Conservation (phyloP, 1,140 invertebrate genomes). For the Drosophila pallidifrons region DNA sequence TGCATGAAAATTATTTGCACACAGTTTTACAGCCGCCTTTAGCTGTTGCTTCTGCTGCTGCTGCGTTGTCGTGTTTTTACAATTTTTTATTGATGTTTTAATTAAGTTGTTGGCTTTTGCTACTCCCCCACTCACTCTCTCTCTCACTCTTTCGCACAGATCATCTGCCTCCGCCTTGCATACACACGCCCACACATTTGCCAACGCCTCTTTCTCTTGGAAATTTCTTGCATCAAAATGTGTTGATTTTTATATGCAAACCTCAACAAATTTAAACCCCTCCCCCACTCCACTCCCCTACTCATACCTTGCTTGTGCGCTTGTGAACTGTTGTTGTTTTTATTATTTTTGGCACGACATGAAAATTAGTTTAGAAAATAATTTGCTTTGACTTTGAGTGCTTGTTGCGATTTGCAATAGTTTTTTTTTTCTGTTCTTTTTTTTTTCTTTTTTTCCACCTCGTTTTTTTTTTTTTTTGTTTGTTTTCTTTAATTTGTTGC, state of each 20-base stretch:
- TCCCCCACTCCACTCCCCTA: neutral
- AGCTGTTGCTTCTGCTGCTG: too few relatives aligned
- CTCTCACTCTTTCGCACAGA: neutral
- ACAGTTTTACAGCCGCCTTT: conserved; percentile 35
- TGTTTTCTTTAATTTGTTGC: conserved; percentile 45
- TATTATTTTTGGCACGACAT: conserved; percentile 83
- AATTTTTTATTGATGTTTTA: conserved; percentile 82
- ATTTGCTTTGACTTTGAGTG: conserved; percentile 82
- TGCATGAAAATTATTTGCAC: conserved; percentile 45
- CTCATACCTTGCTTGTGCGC: neutral
- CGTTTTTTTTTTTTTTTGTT: conserved; percentile 19
- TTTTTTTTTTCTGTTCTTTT: conserved; percentile 8
- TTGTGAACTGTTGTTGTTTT: conserved; percentile 54
- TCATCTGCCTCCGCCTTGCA: conserved; percentile 4
- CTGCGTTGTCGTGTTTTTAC: conserved; percentile 66
- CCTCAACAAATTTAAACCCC: conserved; percentile 7
- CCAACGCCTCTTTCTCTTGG: neutral
- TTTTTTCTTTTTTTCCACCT: conserved; percentile 29
- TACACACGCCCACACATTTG: conserved; percentile 25
- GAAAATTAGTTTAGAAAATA: conserved; percentile 83
- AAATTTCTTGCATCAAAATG: conserved; percentile 32
- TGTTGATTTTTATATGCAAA: conserved; percentile 42
- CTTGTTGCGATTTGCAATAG: conserved; percentile 76
- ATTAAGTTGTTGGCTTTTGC: conserved; percentile 73
- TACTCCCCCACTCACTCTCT: neutral